Conservation (phyloP, 2,797 vertebrate species). For the Ceryle rudis region DNA sequence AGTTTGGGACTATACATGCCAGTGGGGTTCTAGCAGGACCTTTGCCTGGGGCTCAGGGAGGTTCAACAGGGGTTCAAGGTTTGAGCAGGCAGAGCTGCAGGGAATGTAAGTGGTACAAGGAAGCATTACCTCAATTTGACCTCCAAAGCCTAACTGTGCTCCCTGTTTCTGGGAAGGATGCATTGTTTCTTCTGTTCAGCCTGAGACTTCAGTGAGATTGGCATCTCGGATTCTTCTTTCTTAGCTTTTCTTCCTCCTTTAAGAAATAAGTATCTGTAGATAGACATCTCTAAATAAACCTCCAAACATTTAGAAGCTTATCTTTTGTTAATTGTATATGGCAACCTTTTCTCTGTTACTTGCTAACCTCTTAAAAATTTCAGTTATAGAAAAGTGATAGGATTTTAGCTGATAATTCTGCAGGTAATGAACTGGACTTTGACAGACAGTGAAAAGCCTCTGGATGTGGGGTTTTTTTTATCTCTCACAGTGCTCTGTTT, state of each 20-base stretch:
- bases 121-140: not conserved
- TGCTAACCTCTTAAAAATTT: not conserved
- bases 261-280: not conserved
- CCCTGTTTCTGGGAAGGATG: not conserved
- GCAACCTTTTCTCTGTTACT: not conserved
- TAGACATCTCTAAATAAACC: not conserved
- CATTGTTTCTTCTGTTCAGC: not conserved
- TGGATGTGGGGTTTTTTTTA: not conserved
- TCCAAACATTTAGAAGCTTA: not conserved
- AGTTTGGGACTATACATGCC: not conserved
- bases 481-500: not conserved
- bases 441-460: not conserved
- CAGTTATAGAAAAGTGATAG: not conserved
- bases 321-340: not conserved
- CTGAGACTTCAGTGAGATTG: not conserved
- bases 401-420: not conserved
- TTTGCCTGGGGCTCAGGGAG: not conserved
- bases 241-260: not conserved
- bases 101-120: not conserved
- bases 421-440: not conserved
- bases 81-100: not conserved
- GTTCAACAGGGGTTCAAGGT: not conserved
- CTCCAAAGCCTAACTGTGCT: not conserved
- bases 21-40: not conserved
- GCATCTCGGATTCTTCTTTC: not conserved